Base-by-base conservation (phyloP, 2,113 vertebrate genomes). In the Microcebus ravelobensis region DNA sequence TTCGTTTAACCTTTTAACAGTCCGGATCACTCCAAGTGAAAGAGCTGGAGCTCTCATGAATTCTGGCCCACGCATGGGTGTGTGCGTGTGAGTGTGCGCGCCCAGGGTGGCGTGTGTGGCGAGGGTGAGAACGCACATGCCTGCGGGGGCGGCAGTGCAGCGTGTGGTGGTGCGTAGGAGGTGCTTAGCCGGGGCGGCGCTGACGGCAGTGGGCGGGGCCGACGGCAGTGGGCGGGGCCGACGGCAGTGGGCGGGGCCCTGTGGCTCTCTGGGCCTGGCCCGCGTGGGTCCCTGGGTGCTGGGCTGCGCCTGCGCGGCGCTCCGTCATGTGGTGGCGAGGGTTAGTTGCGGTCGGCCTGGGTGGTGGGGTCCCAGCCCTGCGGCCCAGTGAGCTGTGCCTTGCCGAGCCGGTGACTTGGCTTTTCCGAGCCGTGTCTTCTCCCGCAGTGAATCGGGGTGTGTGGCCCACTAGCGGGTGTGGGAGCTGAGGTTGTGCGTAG, bases 211-310 rank as follows among this genome's bases (percentile, higher is more conserved):
- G 45, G 45, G 45, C 45, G 45, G 45, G 7, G 45, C 45, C 8
- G 45, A 45, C 42, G 6, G 42, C 42, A 8, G 42, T 45, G 12
- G 15, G 8, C 34, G 0, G 25, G 1, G n/a, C 67, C 45, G 42
- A 70, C 18, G 4, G 25, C 10, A 4, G 45, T 52, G 50, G 13
- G 50, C 50, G 13, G 50, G 3, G 13, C 50, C 13, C 8, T 52
- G 45, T 27, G 45, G 18, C 59, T 55, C 18, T 71, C 81, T 15
- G 27, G 76, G 17, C 67, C 57, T 74, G 59, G 25, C 11, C 76
- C 36, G 7, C 4, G 21, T 1, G 0, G 0, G 5, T 8, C 34
- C 55, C n/a, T 27, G 39, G 50, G 25, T 11, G 25, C 21, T 20
- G 15, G 79, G 67, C 34, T 11, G 1, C 5, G 50, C 27, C 82